Percentiles rank a stretch among this genome's conserved stretches.
Conservation (phyloP, 2,888 invertebrate genomes). For the Tridacna gigas region DNA sequence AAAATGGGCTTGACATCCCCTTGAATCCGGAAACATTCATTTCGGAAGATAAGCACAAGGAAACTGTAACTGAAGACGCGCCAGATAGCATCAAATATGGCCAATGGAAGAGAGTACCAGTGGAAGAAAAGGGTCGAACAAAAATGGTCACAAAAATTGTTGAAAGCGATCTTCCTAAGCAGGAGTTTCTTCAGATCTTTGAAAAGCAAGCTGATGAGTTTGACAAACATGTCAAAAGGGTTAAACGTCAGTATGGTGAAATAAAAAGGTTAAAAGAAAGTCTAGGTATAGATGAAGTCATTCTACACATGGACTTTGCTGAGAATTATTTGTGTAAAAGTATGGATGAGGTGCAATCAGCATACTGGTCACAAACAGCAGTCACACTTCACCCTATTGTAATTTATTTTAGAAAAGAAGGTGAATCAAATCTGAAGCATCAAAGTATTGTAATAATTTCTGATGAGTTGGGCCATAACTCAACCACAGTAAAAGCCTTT, state of each 20-base stretch:
- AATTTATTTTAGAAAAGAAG: constrained; percentile 23
- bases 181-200: constrained; percentile 20
- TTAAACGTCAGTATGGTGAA: constrained; percentile 28
- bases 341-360: too few relatives aligned
- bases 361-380: constrained; percentile 26
- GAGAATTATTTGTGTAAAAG: constrained; percentile 36
- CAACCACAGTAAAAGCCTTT: constrained; percentile 14
- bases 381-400: constrained; percentile 38
- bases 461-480: too few relatives aligned
- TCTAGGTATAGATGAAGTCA: constrained; percentile 8
- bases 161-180: not conserved
- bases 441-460: too few relatives aligned
- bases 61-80: not conserved
- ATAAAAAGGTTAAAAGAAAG: too few relatives aligned
- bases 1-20: constrained; percentile 13
- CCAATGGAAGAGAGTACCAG: constrained; percentile 42
- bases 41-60: constrained; percentile 5
- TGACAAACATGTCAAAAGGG: constrained; percentile 14
- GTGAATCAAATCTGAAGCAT: constrained; percentile 8
- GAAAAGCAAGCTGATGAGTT: constrained; percentile 12
- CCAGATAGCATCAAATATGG: constrained; percentile 21
- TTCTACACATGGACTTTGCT: constrained; percentile 42
- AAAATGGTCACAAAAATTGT: constrained; percentile 38
- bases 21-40: constrained; percentile 40
- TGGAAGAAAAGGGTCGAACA: constrained; percentile 38